A percentile compares a stretch with the other conserved stretches of the same genome.
Evolutionary conservation across 2,113 vertebrate genomes (phyloP).

Genomic region (Balaeniceps rex): DNA sequence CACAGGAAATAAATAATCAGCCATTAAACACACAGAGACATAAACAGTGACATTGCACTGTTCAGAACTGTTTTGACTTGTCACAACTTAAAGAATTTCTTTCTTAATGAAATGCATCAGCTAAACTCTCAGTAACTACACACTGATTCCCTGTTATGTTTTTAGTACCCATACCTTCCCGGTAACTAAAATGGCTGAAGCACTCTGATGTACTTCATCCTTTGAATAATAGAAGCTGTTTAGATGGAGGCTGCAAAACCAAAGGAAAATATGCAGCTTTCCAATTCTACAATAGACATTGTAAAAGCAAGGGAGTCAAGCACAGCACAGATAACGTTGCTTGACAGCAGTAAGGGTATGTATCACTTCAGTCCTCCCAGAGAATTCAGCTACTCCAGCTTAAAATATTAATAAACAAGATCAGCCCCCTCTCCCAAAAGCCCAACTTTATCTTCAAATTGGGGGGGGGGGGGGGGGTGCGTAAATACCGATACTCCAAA

Average conservation of each 20-base stretch:
- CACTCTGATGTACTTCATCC: background rate
- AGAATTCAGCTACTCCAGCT: background rate
- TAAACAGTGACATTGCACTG: background rate
- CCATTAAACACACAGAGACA: background rate
- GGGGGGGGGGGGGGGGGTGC: too few relatives aligned
- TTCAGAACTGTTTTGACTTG: background rate
- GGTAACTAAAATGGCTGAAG: background rate
- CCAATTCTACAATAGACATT: background rate
- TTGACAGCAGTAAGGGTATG: background rate
- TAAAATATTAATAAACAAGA: background rate
- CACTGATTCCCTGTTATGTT: accelerated
- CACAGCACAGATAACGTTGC: background rate
- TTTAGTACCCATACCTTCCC: background rate
- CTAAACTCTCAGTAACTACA: background rate
- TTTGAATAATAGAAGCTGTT: background rate
- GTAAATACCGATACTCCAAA: background rate
- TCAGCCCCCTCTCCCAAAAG: background rate
- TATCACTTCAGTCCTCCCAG: background rate
- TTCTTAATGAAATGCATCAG: background rate
- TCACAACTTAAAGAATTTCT: background rate
- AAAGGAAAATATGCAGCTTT: background rate
- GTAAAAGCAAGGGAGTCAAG: background rate
- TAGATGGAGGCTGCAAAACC: background rate
- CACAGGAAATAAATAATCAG: background rate
- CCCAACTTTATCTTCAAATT: background rate